A percentile compares a stretch with the other conserved stretches of the same genome.
Conservation (phyloP, 2,888 invertebrate genomes). For the Machimus rusticus region DNA sequence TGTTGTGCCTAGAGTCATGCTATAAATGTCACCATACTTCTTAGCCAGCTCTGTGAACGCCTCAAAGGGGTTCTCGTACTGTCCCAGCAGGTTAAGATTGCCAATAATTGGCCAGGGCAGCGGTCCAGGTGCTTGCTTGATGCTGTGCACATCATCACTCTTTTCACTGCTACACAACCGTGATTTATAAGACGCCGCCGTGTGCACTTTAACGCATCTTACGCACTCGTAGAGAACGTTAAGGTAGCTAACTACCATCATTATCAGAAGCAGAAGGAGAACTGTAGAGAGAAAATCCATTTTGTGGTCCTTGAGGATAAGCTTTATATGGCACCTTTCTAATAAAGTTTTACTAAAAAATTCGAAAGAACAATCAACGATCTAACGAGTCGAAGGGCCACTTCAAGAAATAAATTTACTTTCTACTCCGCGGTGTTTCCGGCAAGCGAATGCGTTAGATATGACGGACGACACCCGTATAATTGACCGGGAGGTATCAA, state of each 20-base stretch:
- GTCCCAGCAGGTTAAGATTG: conserved; percentile 71
- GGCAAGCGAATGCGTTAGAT: not conserved
- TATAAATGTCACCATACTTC: conserved; percentile 76
- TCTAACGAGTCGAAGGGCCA: not conserved
- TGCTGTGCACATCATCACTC: conserved; percentile 11
- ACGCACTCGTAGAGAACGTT: conserved; percentile 51
- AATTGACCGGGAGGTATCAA: conserved; percentile 22
- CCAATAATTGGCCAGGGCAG: conserved; percentile 74
- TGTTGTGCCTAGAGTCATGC: conserved; percentile 71
- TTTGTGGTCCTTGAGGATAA: not conserved
- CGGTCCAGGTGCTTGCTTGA: conserved; percentile 70
- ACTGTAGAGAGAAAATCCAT: conserved; percentile 48
- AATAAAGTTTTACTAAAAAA: not conserved
- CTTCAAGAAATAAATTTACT: not conserved
- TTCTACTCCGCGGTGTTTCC: not conserved
- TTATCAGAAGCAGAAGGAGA: conserved; percentile 47
- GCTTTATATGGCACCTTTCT: not conserved
- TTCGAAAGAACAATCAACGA: not conserved
- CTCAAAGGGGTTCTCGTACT: conserved; percentile 73
- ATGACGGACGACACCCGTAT: conserved; percentile 20
- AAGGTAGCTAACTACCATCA: conserved; percentile 51
- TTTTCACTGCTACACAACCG: not conserved
- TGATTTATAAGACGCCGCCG: not conserved
- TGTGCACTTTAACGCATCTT: not conserved
- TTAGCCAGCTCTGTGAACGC: conserved; percentile 73